Evolutionary conservation across 2,888 invertebrate species (phyloP).

Genomic region (Lycocerus yunnanus): DNA sequence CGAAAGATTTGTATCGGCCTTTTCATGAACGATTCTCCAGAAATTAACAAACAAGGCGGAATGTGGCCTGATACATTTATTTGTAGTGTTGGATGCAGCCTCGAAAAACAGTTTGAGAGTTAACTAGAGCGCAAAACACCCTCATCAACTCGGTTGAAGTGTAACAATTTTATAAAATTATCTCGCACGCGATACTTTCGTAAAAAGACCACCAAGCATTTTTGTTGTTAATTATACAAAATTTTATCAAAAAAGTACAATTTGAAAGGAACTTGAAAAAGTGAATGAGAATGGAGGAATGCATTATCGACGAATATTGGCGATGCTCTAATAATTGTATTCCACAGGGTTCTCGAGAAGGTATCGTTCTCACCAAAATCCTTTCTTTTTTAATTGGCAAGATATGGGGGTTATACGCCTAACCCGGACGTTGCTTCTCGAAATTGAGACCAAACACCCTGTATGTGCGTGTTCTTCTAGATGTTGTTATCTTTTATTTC

Average conservation of each 20-base stretch:
- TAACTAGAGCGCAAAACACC: background rate
- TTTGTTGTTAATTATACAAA: background rate
- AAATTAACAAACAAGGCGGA: background rate
- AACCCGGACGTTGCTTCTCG: too few species aligned
- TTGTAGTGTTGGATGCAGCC: background rate
- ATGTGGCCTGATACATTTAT: background rate
- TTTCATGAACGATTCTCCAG: background rate
- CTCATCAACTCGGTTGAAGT: background rate
- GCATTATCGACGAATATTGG: background rate
- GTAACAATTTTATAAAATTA: background rate
- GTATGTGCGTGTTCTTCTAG: background rate
- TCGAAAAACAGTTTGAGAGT: background rate
- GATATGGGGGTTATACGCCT: too few species aligned
- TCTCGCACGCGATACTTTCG: background rate
- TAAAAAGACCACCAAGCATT: background rate
- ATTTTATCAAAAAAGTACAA: background rate
- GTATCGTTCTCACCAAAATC: too few species aligned
- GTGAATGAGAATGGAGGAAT: background rate
- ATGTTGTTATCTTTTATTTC: background rate
- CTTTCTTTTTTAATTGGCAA: too few species aligned
- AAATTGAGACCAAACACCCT: too few species aligned
- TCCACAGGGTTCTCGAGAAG: background rate
- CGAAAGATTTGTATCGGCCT: background rate
- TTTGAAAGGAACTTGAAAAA: background rate
- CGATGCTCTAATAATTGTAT: background rate